Evolutionary conservation across 2,888 invertebrate species (phyloP).

Genomic region (Leptothorax acervorum): DNA sequence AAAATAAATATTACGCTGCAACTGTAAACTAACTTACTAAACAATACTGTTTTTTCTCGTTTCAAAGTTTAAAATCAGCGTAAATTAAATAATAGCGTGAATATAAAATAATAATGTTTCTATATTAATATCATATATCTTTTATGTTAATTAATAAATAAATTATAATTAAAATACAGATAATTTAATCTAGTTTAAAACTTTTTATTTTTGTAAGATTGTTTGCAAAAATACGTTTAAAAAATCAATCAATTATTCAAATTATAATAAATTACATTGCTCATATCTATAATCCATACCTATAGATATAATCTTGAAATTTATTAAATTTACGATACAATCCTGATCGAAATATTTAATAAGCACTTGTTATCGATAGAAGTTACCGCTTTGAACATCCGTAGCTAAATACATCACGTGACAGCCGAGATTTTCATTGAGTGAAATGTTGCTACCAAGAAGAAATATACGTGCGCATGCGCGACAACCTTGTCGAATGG

Average conservation of each 20-base stretch:
- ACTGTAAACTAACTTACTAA: background rate
- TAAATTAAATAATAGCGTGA: background rate
- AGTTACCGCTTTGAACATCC: background rate
- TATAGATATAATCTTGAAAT: background rate
- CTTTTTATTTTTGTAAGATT: background rate
- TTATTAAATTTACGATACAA: too few species aligned
- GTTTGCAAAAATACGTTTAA: background rate
- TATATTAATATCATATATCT: background rate
- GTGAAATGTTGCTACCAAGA: slow-evolving; percentile 1
- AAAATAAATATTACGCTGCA: background rate
- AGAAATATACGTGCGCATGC: slow-evolving; percentile 25
- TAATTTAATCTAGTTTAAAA: background rate
- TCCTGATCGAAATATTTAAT: too few species aligned
- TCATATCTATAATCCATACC: background rate
- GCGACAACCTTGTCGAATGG: background rate
- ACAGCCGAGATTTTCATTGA: background rate
- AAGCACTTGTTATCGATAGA: background rate
- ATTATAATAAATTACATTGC: background rate
- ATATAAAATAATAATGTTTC: background rate
- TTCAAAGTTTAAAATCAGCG: background rate
- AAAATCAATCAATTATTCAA: background rate
- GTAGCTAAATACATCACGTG: background rate
- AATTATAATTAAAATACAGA: background rate
- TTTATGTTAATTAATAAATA: background rate
- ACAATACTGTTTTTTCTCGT: background rate